Conservation (phyloP, 2,113 vertebrate genomes). For the Hypomesus transpacificus region DNA sequence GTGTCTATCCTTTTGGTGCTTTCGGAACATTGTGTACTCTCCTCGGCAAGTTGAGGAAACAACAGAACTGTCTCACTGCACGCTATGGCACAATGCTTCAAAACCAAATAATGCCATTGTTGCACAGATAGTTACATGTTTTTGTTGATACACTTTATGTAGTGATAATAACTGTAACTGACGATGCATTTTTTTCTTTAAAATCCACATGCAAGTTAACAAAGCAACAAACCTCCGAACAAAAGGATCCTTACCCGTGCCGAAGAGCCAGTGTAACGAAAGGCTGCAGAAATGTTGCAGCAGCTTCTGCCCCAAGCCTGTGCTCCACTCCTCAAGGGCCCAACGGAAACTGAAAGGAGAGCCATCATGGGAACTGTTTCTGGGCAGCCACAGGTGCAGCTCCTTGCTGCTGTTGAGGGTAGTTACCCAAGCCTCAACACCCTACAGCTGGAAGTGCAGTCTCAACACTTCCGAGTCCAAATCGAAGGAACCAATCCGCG, state of each 20-base stretch:
- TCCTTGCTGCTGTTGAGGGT: not conserved
- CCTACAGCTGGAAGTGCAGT: not conserved
- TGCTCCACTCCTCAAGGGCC: slow-evolving; percentile 32
- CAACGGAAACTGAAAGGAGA: slow-evolving; percentile 26
- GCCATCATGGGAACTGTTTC: slow-evolving; percentile 40
- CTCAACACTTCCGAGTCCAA: not conserved
- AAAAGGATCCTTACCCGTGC: slow-evolving; percentile 32
- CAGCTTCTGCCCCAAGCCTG: slow-evolving; percentile 32
- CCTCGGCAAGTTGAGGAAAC: not conserved
- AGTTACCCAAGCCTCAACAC: not conserved
- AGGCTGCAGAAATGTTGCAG: slow-evolving; percentile 9
- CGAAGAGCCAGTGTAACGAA: not conserved
- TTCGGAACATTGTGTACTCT: not conserved
- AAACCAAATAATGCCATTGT: too few species aligned
- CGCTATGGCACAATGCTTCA: too few species aligned
- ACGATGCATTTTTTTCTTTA: not conserved
- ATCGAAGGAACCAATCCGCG: not conserved
- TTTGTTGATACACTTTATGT: too few species aligned
- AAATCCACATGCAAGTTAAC: not conserved
- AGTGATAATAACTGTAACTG: too few species aligned
- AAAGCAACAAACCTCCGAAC: slow-evolving; percentile 9
- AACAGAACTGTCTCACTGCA: too few species aligned
- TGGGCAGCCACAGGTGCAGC: not conserved
- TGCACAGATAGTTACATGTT: too few species aligned
- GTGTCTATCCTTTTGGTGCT: not conserved